phyloP scores from a whole-genome alignment of 92 coral and sea anemone genomes.

The Epizoanthus stellaris region DNA sequence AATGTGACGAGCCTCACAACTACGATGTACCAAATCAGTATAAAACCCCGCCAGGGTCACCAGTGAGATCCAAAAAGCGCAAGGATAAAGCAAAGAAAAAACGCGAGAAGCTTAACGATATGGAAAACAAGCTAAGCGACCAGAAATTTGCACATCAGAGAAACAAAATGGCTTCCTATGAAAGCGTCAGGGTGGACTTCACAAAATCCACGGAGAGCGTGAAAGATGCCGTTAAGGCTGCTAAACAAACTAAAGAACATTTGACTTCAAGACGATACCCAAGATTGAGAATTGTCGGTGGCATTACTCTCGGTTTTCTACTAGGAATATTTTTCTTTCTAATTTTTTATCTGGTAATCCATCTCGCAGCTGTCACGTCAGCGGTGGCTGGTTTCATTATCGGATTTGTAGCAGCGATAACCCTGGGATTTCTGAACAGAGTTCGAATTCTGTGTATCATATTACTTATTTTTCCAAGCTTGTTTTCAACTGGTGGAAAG shows the following conservation, averaged over 20 bases:
- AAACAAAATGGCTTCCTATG: slow-evolving; percentile 84
- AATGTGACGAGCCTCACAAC: slow-evolving; percentile 82
- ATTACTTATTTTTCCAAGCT: slow-evolving; percentile 85
- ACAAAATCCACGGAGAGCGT: slow-evolving; percentile 79
- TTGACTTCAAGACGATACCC: slow-evolving; percentile 78
- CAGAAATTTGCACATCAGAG: slow-evolving; percentile 71
- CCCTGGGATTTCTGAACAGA: slow-evolving; percentile 85
- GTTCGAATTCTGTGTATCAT: slow-evolving; percentile 79
- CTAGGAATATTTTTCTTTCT: slow-evolving; percentile 83
- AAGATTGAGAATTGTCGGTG: slow-evolving; percentile 79
- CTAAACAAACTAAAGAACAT: slow-evolving; percentile 71
- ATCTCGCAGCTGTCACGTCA: slow-evolving; percentile 62
- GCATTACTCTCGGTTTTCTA: slow-evolving; percentile 73
- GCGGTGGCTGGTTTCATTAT: slow-evolving; percentile 75
- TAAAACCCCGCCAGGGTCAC: slow-evolving; percentile 73
- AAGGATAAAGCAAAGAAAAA: slow-evolving; percentile 60
- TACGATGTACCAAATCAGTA: slow-evolving; percentile 80
- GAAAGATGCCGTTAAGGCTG: slow-evolving; percentile 79
- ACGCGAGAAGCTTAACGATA: slow-evolving; percentile 36
- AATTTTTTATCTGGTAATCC: slow-evolving; percentile 69
- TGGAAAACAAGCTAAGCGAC: slow-evolving; percentile 66
- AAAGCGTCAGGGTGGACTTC: slow-evolving; percentile 70
- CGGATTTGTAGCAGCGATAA: slow-evolving; percentile 73
- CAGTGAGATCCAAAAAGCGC: slow-evolving; percentile 51
- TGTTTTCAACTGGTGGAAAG: slow-evolving; percentile 86